Evolutionary conservation across 2,797 vertebrate species (phyloP).

Genomic region (Esox lucius): DNA sequence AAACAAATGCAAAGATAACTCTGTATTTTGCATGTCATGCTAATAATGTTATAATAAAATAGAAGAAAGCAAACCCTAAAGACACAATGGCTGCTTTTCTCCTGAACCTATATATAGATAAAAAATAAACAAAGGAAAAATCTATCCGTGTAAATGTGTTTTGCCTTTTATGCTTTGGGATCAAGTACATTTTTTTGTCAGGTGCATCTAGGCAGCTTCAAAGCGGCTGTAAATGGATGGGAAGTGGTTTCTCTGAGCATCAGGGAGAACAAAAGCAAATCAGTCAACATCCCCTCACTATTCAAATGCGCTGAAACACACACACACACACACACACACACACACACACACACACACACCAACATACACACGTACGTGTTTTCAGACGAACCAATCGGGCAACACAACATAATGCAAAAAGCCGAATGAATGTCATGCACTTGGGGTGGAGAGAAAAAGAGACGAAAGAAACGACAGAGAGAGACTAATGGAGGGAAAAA

Average conservation of each 20-base stretch:
- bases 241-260: slow-evolving; percentile 64
- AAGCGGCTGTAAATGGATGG: slow-evolving; percentile 68
- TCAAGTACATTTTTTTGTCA: slow-evolving; percentile 58
- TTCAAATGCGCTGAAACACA: slow-evolving; percentile 59
- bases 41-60: not conserved
- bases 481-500: slow-evolving; percentile 59
- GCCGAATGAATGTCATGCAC: slow-evolving; percentile 70
- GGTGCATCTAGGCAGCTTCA: slow-evolving; percentile 71
- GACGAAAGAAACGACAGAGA: slow-evolving; percentile 24
- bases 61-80: not conserved
- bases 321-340: slow-evolving; percentile 40
- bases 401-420: slow-evolving; percentile 75
- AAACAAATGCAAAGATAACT: not conserved
- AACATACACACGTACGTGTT: slow-evolving; percentile 47
- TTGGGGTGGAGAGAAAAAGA: slow-evolving; percentile 32
- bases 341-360: too few relatives aligned
- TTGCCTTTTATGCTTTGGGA: slow-evolving; percentile 57
- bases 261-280: slow-evolving; percentile 68
- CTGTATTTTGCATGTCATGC: not conserved
- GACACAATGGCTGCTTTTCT: not conserved
- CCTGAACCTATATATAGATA: slow-evolving; percentile 23
- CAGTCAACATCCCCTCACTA: slow-evolving; percentile 66
- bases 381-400: slow-evolving; percentile 74
- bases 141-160: slow-evolving; percentile 20
- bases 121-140: slow-evolving; percentile 23